Conservation (phyloP, 2,888 invertebrate species). For the Tenthredo mesomela region DNA sequence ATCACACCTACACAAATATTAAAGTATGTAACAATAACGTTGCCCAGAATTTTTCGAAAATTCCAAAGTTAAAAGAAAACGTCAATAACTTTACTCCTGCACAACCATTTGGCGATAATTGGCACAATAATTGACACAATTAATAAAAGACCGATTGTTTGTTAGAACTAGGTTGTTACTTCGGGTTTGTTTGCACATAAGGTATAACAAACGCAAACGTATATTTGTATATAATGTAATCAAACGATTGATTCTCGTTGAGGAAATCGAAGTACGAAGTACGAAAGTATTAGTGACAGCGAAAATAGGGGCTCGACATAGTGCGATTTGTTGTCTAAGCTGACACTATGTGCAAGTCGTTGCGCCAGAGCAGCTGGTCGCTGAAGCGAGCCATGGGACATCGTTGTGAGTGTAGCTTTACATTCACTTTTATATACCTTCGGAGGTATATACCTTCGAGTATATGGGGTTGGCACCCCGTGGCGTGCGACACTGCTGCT, state of each 20-base stretch:
- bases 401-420: constrained; percentile 4
- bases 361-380: constrained; percentile 37
- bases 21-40: no score
- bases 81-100: not conserved
- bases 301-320: constrained; percentile 13
- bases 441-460: not conserved
- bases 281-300: not conserved
- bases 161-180: not conserved
- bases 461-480: constrained; percentile 60
- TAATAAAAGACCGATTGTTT: not conserved
- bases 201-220: not conserved
- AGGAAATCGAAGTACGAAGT: not conserved
- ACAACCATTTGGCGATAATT: not conserved
- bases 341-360: constrained; percentile 19
- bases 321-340: constrained; percentile 29
- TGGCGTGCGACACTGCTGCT: constrained; percentile 65
- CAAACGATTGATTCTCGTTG: not conserved
- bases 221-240: not conserved
- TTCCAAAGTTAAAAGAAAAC: no score
- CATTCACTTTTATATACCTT: not conserved
- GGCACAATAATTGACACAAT: not conserved
- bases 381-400: constrained; percentile 7
- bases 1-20: not conserved
- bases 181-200: not conserved
- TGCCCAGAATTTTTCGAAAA: no score